These are phyloP conservation scores for Amazona vittata DNA, from an alignment of 2,113 vertebrate genomes.

Conservation along the genomic window DNA sequence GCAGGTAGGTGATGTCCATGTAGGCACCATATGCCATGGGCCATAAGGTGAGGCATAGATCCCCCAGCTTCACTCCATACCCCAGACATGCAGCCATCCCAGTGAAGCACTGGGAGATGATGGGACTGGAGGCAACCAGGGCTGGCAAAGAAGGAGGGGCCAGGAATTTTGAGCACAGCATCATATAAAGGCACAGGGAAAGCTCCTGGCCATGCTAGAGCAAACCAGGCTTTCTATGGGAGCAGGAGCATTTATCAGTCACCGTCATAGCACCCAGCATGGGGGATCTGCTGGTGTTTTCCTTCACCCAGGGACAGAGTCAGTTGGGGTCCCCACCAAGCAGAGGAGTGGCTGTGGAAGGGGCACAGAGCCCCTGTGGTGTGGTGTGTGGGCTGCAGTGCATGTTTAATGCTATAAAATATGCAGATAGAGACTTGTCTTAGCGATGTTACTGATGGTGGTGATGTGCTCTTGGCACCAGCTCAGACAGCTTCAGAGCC, in stretches of 20 bases:
- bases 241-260: background rate
- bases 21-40: background rate
- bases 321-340: background rate
- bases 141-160: background rate
- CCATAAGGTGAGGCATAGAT: background rate
- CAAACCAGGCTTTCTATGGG: background rate
- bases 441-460: background rate
- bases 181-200: background rate
- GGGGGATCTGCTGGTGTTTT: background rate
- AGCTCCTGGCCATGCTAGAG: background rate
- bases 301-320: background rate
- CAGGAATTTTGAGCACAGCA: background rate
- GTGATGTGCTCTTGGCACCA: conserved; percentile 8
- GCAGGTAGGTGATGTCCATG: background rate
- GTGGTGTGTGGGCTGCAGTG: background rate
- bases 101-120: background rate
- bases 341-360: background rate
- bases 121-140: background rate
- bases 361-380: background rate
- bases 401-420: conserved; percentile 19
- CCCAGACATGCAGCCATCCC: background rate
- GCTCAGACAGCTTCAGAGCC: background rate
- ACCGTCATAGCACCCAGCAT: background rate
- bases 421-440: conserved; percentile 30
- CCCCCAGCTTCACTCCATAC: background rate